Evolutionary conservation across 2,113 vertebrate genomes (phyloP), one percentile per base, ranked within the genome.

Genomic region (Cygnus buccinator): DNA sequence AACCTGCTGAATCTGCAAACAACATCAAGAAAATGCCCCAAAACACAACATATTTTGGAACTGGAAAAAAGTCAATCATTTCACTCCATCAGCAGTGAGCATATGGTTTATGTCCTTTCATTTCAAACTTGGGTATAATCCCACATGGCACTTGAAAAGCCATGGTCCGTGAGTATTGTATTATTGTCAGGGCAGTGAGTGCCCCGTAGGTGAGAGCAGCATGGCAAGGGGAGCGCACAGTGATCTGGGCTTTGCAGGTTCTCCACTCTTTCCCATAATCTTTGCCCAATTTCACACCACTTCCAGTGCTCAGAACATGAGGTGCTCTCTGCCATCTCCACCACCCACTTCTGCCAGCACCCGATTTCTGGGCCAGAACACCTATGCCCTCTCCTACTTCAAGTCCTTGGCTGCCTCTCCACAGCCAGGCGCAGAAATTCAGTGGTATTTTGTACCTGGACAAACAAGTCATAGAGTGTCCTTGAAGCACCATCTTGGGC

Each of bases 1-100:
- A 86, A 44, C 48, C 23, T 89, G 83, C 88, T 93, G 79, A 85
- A 77, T 94, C 94, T 93, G 88, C 90, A 96, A 90, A 93, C 63
- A 81, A 65, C 58, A 82, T 86, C 66, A 68, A 87, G 83, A 88
- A 96, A 90, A 88, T 82, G 58, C 37, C 90, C 86, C 90, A 3
- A 84, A 91, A 91, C 61, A 58, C 70, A 90, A 67, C 54, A 26
- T 35, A 65, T 50, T 79, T 90, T 90, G 84, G 65, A 94, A 75
- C 22, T 6, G 54, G 43, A 84, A n/a, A 79, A 43, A 95, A 67
- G 63, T 85, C 71, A 63, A 43, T 81, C 33, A 55, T 59, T 91
- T 90, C 88, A 11, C n/a, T 95, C 72, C 9, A 4, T 78, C 83
- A 81, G 70, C 12, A 6, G 39, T 44, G 88, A 95, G 48, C 0